A percentile compares a stretch with the other conserved stretches of the same genome.
These are phyloP conservation scores for Alcis repandata DNA, from an alignment of 2,888 invertebrate species.

Conservation along the genomic window DNA sequence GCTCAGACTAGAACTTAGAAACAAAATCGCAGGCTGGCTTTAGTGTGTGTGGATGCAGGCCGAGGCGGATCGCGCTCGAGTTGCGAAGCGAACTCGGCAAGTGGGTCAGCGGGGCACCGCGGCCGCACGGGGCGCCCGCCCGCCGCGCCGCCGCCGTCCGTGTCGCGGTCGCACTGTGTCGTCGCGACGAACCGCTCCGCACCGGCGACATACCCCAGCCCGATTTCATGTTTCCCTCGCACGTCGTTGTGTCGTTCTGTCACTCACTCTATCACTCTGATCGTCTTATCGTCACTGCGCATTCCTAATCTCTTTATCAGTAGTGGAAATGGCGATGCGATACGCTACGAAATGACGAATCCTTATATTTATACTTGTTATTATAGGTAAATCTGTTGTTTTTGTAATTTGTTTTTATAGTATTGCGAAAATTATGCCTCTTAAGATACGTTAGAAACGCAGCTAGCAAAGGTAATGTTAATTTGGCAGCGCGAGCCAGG, in stretches of 20 bases:
- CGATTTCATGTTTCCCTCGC: conserved; percentile 6
- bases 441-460: conserved; percentile 13
- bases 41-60: conserved; percentile 52
- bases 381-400: neutral
- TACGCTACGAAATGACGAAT: conserved; percentile 10
- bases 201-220: neutral
- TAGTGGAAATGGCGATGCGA: conserved; percentile 28
- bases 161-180: conserved; percentile 18
- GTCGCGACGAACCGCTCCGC: neutral
- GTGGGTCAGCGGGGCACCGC: conserved; percentile 83
- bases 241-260: conserved; percentile 10
- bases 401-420: neutral
- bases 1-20: conserved; percentile 42
- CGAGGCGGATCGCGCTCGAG: conserved; percentile 78
- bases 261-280: conserved; percentile 3
- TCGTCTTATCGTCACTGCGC: conserved; percentile 22
- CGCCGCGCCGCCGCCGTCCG: conserved; percentile 36
- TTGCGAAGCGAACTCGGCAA: conserved; percentile 81
- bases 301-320: conserved; percentile 36
- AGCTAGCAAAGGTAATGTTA: conserved; percentile 45
- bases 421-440: conserved; percentile 2
- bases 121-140: conserved; percentile 63
- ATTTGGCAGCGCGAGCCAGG: conserved; percentile 62
- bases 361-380: neutral
- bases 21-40: conserved; percentile 37